phyloP scores from a whole-genome alignment of 1,140 invertebrate genomes.

The Drosophila repletoides region DNA sequence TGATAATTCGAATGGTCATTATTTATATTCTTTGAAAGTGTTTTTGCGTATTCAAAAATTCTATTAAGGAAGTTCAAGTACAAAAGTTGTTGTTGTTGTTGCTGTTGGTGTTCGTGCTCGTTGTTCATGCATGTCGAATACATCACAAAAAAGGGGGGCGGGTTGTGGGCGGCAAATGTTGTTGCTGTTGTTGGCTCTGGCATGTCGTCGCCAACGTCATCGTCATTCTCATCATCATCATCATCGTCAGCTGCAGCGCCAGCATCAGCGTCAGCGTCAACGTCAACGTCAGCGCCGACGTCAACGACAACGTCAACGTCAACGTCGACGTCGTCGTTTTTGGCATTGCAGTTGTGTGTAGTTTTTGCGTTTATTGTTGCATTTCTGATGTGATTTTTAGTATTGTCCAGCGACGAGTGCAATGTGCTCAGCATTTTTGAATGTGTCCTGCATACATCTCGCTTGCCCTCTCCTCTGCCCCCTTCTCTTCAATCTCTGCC shows the following conservation, averaged over 20 bases:
- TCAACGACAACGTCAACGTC: slow-evolving; percentile 43
- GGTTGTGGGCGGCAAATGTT: slow-evolving; percentile 15
- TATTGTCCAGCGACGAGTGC: slow-evolving; percentile 78
- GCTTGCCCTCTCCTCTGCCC: not conserved
- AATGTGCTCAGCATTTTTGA: slow-evolving; percentile 77
- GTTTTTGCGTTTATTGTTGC: slow-evolving; percentile 81
- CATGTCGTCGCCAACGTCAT: slow-evolving; percentile 55
- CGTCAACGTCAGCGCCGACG: slow-evolving; percentile 42
- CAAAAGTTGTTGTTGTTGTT: slow-evolving; percentile 58
- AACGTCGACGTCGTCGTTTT: slow-evolving; percentile 37
- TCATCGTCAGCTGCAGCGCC: slow-evolving; percentile 24
- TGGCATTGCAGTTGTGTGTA: slow-evolving; percentile 56
- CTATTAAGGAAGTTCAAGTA: slow-evolving; percentile 80
- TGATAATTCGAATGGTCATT: slow-evolving; percentile 79
- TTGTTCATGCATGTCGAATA: slow-evolving; percentile 79
- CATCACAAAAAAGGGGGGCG: slow-evolving; percentile 44
- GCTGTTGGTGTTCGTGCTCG: slow-evolving; percentile 30
- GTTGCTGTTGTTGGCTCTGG: slow-evolving; percentile 23
- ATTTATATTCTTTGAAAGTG: slow-evolving; percentile 82
- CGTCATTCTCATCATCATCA: slow-evolving; percentile 48
- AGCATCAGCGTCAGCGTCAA: slow-evolving; percentile 48
- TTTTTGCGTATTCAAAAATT: slow-evolving; percentile 81
- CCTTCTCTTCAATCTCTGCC: not conserved
- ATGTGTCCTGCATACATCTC: slow-evolving; percentile 41
- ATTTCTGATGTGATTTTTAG: slow-evolving; percentile 81